Base-by-base conservation (phyloP, 1,140 invertebrate genomes). In the Drosophila virilis region DNA sequence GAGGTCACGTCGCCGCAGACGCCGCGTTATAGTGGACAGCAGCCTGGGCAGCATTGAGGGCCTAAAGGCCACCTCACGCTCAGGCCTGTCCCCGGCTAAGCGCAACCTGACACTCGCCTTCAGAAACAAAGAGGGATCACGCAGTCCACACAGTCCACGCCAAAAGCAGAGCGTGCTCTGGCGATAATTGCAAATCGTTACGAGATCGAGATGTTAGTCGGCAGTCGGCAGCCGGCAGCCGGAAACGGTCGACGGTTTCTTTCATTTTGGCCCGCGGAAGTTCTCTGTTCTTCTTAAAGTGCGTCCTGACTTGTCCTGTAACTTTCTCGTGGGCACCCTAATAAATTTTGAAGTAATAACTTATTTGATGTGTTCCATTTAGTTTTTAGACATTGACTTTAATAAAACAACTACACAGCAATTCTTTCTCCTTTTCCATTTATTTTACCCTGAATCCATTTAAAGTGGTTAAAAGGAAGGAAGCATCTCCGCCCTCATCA, bases 1-100 rank as follows among this genome's bases (percentile, higher is more conserved):
- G 40, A 43, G 33, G 1, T 4, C 28, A n/a, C 50, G 9, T 32
- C 70, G 65, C 12, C 43, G 32, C 3, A 40, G n/a, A 6, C 64
- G 52, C 0, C 43, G 9, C 33, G 68, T 40, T 4, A 1, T 22
- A 8, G 38, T 28, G 15, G 60, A 45, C 48, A 85, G 78, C 58
- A 86, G 83, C 48, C 46, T 88, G 72, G 83, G 83, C 51, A 86
- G 83, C 62, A 57, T 88, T 28, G 79, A 60, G 2, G 51, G 10
- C 12, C n/a, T 54, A 7, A 15, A 46, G 57, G 50, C 15, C 15
- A n/a, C 54, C 22, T 72, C 79, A 0, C 62, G 55, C 1, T 62
- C 70, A 1, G 51, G 45, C 0, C 13, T 77, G 0, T 76, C 66
- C 0, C 83, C 83, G 9, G 73, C 79, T 43, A 88, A 83, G 12